Evolutionary conservation across 2,797 vertebrate species (phyloP).

Genomic region (Eidolon dupreanum): DNA sequence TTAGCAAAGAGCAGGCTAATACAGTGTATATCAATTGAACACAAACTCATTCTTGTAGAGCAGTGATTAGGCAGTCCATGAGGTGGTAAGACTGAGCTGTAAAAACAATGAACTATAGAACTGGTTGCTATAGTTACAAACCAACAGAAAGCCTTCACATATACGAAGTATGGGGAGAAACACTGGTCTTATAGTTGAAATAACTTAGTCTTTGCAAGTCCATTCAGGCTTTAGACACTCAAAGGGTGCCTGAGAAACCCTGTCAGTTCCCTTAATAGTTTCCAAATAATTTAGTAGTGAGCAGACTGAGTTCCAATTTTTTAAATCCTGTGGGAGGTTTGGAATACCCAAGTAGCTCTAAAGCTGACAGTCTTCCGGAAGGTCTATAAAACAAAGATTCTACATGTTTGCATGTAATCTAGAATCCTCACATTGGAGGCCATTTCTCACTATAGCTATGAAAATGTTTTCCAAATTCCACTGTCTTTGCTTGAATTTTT

Average conservation of each 20-base stretch:
- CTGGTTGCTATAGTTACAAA: slow-evolving; percentile 58
- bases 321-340: not conserved
- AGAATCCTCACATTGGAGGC: not conserved
- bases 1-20: not conserved
- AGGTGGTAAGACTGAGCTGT: not conserved
- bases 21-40: not conserved
- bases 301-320: not conserved
- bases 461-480: not conserved
- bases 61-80: not conserved
- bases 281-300: slow-evolving; percentile 9
- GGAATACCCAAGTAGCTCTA: not conserved
- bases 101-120: slow-evolving; percentile 33
- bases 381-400: not conserved
- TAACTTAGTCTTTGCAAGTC: slow-evolving; percentile 36
- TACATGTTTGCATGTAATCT: not conserved
- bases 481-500: not conserved
- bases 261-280: not conserved
- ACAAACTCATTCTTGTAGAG: not conserved
- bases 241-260: not conserved
- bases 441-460: not conserved
- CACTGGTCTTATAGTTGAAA: not conserved
- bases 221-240: slow-evolving; percentile 16
- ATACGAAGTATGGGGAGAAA: not conserved
- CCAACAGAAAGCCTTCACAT: not conserved
- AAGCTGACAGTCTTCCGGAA: not conserved